Base-by-base conservation (phyloP, 2,888 invertebrate genomes). In the Drosophila ustulata region DNA sequence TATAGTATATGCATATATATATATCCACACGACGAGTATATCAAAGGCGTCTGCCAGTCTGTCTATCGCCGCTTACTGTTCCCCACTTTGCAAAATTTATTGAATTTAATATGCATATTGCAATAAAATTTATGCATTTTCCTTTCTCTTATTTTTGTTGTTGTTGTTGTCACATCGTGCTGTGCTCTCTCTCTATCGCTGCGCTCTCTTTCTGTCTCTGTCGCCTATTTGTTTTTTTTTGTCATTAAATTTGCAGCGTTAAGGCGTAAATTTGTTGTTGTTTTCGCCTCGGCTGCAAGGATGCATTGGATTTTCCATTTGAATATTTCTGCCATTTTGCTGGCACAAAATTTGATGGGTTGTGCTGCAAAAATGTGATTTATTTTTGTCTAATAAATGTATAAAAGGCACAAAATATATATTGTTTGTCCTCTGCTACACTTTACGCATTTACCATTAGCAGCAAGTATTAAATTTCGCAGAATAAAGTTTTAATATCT, bases 91-190 rank as follows among this genome's bases (percentile, higher is more conserved):
- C 56, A 56, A 70, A 87, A 87, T 83, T 83, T 84, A 83, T 87
- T 80, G 80, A 87, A 83, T 84, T 83, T 87, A 84, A 84, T 84
- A 84, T 84, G 88, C 88, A 83, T 83, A 71, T 87, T 84, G 88
- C 78, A 77, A 61, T 75, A 67, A 81, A 84, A 79, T 75, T 64
- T 68, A 71, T 81, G 69, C 75, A 81, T 49, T 79, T 83, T 75
- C 52, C 49, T 45, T 49, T 50, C 55, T 59, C 26, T 23, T 18
- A 37, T 32, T 37, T 53, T 28, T 45, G 18, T 18, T 18, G 18
- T 28, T 6, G 18, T 18, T 18, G 18, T 37, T 34, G 5, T 30
- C 30, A 2, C 18, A 18, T 41, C 32, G 34, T 66, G 18, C 4
- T n/a, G 4, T 28, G 18, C 26, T 1, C 23, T 53, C 28, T 18